Conservation (phyloP, 2,797 vertebrate genomes). For the Arnoldichthys spilopterus region DNA sequence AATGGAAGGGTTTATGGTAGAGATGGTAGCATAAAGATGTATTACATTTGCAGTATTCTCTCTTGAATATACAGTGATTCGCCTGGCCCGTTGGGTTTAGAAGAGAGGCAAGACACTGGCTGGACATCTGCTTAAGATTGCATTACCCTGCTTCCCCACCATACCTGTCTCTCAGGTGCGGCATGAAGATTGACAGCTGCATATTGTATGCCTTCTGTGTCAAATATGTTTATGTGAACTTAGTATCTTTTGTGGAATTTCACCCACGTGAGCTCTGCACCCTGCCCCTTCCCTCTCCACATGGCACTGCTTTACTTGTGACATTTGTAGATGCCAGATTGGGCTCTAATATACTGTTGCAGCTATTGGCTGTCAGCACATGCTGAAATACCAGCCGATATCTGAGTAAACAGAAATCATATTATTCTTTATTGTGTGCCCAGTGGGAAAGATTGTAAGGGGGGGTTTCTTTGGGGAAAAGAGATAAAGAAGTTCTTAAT, state of each 20-base stretch:
- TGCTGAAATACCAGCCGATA: slow-evolving; percentile 88
- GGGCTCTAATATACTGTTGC: slow-evolving; percentile 84
- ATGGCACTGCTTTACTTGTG: slow-evolving; percentile 81
- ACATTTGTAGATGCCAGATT: slow-evolving; percentile 93
- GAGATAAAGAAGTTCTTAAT: slow-evolving; percentile 92
- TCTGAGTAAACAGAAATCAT: slow-evolving; percentile 92
- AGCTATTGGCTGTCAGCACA: slow-evolving; percentile 81
- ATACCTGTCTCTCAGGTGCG: slow-evolving; percentile 71
- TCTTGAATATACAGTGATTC: slow-evolving; percentile 79
- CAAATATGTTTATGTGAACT: slow-evolving; percentile 74
- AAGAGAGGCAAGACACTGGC: slow-evolving; percentile 77
- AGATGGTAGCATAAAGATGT: slow-evolving; percentile 64
- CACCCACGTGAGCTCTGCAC: slow-evolving; percentile 53
- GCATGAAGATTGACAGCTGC: slow-evolving; percentile 82
- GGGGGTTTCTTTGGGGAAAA: slow-evolving; percentile 75
- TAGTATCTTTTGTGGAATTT: slow-evolving; percentile 70
- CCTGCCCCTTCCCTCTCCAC: slow-evolving; percentile 54
- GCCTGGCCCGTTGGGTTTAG: slow-evolving; percentile 79
- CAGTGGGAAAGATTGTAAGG: slow-evolving; percentile 80
- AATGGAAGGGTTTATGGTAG: slow-evolving; percentile 23
- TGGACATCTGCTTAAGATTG: slow-evolving; percentile 84
- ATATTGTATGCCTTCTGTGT: slow-evolving; percentile 60
- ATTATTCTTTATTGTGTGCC: slow-evolving; percentile 88
- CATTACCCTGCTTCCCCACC: slow-evolving; percentile 78
- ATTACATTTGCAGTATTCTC: slow-evolving; percentile 82